These are phyloP conservation scores for Goniozus legneri DNA, from an alignment of 1,140 invertebrate species.

Conservation along the genomic window DNA sequence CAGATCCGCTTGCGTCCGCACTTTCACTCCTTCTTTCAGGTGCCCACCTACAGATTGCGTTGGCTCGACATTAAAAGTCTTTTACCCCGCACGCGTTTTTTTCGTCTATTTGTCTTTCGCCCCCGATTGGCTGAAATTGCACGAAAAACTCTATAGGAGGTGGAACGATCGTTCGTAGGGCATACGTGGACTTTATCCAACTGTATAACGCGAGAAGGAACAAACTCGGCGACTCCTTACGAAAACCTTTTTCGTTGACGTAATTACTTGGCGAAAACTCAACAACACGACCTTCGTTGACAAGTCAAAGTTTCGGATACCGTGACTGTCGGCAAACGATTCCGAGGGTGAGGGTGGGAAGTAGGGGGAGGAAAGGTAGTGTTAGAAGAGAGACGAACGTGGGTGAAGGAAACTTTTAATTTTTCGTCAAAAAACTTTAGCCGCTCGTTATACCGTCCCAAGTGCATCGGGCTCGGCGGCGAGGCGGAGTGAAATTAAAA, in stretches of 20 bases:
- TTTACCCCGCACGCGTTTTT: constrained; percentile 31
- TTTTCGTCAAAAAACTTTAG: constrained; percentile 51
- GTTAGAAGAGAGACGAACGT: constrained; percentile 9
- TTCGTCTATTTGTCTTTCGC: constrained; percentile 10
- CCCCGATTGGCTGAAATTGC: no score
- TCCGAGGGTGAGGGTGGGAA: background rate
- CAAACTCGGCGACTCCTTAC: no score
- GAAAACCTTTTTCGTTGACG: no score
- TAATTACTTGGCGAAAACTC: no score
- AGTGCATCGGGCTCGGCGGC: constrained; percentile 25
- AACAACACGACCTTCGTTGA: no score
- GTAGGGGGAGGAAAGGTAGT: background rate
- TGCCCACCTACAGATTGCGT: constrained; percentile 29
- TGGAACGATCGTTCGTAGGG: no score
- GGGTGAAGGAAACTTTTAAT: constrained; percentile 43
- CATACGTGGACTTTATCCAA: no score
- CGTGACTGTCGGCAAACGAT: background rate
- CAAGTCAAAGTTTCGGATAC: no score
- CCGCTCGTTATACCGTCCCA: constrained; percentile 42
- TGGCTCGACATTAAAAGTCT: constrained; percentile 41
- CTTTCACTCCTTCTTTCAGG: constrained; percentile 22
- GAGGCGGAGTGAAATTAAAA: constrained; percentile 46
- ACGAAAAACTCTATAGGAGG: no score
- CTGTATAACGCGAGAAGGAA: no score
- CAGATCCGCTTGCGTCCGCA: constrained; percentile 10